A percentile compares a stretch with the other conserved stretches of the same genome.
Evolutionary conservation across 2,888 invertebrate species (phyloP).

Genomic region (Yponomeuta malinellus): DNA sequence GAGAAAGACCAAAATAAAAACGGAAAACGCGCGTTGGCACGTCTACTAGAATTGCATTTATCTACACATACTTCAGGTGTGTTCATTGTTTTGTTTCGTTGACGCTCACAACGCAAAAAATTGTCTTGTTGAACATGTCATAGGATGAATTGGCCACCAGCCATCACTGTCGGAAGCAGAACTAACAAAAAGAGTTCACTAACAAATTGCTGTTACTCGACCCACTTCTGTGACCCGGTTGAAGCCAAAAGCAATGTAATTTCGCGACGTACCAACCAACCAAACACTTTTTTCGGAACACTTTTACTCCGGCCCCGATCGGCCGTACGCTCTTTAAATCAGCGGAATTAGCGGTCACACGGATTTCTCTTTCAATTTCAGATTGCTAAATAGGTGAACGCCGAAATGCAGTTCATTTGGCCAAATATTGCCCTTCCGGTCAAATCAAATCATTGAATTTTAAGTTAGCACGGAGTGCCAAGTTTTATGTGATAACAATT

Average conservation of each 20-base stretch:
- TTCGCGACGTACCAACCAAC: constrained; percentile 35
- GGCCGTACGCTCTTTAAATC: constrained; percentile 2
- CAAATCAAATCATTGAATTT: neutral
- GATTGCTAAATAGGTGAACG: neutral
- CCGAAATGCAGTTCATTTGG: neutral
- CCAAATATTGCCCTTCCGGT: neutral
- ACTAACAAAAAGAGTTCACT: constrained; percentile 12
- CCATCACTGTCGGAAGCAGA: constrained; percentile 41
- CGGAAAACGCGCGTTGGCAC: constrained; percentile 33
- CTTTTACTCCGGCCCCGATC: constrained; percentile 9
- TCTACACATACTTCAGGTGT: neutral
- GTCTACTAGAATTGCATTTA: constrained; percentile 35
- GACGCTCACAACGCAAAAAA: neutral
- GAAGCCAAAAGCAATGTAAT: constrained; percentile 73
- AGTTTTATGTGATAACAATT: neutral
- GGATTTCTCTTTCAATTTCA: constrained; percentile 3
- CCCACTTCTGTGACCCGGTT: constrained; percentile 69
- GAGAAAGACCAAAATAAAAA: constrained; percentile 67
- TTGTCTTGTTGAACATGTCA: neutral
- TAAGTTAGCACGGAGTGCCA: neutral
- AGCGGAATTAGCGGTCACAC: neutral
- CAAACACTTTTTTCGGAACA: constrained; percentile 13
- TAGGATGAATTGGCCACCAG: neutral
- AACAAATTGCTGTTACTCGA: constrained; percentile 63
- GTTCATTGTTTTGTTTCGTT: neutral